Evolutionary conservation across 2,888 invertebrate species (phyloP).

Genomic region (Thyatira batis): DNA sequence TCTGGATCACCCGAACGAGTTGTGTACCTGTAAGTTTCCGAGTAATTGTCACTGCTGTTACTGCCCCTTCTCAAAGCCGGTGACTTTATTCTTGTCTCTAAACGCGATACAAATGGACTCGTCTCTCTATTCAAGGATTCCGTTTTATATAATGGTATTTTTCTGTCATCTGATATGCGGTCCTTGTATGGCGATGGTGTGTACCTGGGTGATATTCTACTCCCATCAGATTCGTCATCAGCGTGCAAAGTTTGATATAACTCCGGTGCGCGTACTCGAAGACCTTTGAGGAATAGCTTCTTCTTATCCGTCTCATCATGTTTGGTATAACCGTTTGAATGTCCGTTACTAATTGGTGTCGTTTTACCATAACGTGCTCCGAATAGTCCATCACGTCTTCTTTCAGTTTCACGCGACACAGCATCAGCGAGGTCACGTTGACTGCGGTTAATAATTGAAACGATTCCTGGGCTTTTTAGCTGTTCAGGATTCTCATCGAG

Average conservation of each 20-base stretch:
- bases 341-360: conserved; percentile 74
- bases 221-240: conserved; percentile 81
- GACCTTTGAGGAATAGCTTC: conserved; percentile 85
- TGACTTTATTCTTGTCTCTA: conserved; percentile 71
- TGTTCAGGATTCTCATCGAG: conserved; percentile 87
- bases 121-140: conserved; percentile 75
- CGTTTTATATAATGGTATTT: conserved; percentile 72
- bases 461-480: conserved; percentile 92
- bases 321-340: conserved; percentile 72
- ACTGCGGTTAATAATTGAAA: conserved; percentile 92
- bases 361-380: conserved; percentile 83
- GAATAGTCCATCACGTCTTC: conserved; percentile 78
- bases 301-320: conserved; percentile 83
- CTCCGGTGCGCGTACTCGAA: conserved; percentile 87
- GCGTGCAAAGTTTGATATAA: conserved; percentile 87
- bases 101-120: conserved; percentile 73
- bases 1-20: conserved; percentile 86
- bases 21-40: conserved; percentile 87
- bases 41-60: conserved; percentile 86
- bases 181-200: conserved; percentile 78
- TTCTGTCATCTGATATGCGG: conserved; percentile 70
- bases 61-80: conserved; percentile 84
- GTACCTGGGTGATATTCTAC: conserved; percentile 71
- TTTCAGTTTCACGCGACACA: conserved; percentile 76
- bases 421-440: conserved; percentile 89